Base-by-base conservation (phyloP, 1,140 invertebrate genomes). In the Drosophila setifemur region DNA sequence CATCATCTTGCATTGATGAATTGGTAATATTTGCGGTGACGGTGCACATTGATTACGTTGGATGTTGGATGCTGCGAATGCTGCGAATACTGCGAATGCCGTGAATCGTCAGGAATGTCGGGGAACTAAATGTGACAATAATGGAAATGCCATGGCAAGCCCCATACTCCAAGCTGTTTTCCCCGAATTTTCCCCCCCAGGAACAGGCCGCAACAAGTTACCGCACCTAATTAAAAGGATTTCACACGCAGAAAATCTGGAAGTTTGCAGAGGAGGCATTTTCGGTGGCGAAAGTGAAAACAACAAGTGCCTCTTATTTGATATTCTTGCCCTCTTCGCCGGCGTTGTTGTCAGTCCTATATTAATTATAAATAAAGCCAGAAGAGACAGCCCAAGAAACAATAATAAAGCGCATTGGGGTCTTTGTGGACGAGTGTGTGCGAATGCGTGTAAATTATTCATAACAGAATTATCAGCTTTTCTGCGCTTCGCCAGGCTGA, bases 401-500 rank as follows among this genome's bases (percentile, higher is more conserved):
- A 72, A 76, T 60, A 75, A 75, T 57, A 64, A 76, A 47, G 43
- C 42, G 49, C 35, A 14, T 43, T 44, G 69, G 48, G 16, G 39
- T 44, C 11, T 18, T 14, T 42, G 18, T 35, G 4, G 12, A 3
- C 26, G 9, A 25, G 0, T 31, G 43, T 23, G 28, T 11, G 44
- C 3, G 35, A 21, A 26, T 63, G 55, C 1, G 28, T 74, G 74
- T 73, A 76, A 81, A 86, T 85, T 86, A 86, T 85, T 81, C 81
- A 85, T 76, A 86, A 86, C 66, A 61, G 79, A 72, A 75, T 85
- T 86, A 85, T 85, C 81, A 79, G 79, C 71, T 75, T 85, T 81
- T 60, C 74, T 57, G 67, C 72, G 45, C 67, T 37, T 55, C 52
- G 57, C 52, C 71, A 58, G 60, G 29, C 81, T 85, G 81, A 85